Evolutionary conservation across 2,113 vertebrate species (phyloP), one percentile per base, ranked within the genome.

Genomic region (Phylloscopus whistleri): DNA sequence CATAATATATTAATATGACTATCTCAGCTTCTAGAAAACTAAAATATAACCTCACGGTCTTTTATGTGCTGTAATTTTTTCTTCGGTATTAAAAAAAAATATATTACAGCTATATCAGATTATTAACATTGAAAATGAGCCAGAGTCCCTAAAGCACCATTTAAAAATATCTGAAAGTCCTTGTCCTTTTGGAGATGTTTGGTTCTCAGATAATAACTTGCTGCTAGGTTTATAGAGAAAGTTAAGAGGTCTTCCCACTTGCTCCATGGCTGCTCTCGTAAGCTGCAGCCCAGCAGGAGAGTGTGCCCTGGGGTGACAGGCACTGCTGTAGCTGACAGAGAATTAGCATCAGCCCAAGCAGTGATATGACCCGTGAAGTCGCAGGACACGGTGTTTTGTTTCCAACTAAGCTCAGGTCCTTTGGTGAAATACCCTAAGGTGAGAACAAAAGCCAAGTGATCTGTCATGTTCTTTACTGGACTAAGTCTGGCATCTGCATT

Each of bases 101-200:
- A n/a, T 7, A 87, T 31, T 84, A 82, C 8, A 84, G 53, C 66
- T 67, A 8, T 72, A 81, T 93, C 68, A 68, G 80, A 60, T 84
- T 59, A 88, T 90, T 91, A 93, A 69, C 72, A 92, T 68, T 73
- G 89, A 95, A 93, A 94, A 77, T 28, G 37, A 95, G 35, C 58
- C 78, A 80, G 51, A 69, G 62, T 39, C 49, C 44, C 62, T 73
- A 30, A n/a, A 49, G 60, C 41, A 39, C 13, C 7, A 58, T 90
- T 86, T 30, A 64, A 90, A 77, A 43, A 4, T 43, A 70, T 22
- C 72, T 48, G n/a, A 35, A 77, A 83, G 44, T 26, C 88, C 74
- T 74, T 77, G 52, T 75, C 60, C 56, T 58, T 37, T 33, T 56
- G 44, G 73, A 82, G 69, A 27, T 74, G 33, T 37, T 78, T 64